Evolutionary conservation across 2,113 vertebrate species (phyloP), one percentile per base, ranked within the genome.

Genomic region (Nyctibius bracteatus): DNA sequence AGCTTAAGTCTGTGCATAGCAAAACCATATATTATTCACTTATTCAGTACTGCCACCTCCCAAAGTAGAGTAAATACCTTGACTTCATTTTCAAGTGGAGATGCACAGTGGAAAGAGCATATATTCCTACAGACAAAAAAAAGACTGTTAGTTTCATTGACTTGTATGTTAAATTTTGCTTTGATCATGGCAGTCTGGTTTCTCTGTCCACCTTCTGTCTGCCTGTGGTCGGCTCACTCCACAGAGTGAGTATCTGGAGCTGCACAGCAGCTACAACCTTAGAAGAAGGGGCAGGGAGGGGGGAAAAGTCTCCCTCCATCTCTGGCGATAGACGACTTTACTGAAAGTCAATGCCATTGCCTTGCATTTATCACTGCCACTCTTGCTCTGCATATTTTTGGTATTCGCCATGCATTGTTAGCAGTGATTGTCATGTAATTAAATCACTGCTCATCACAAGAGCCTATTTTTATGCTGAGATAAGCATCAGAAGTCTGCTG

Each of bases 381-480:
- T 96, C 92, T 98, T 97, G 94, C 96, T 98, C 98, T 98, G 98
- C 97, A 98, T 98, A 98, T 98, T 98, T 98, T 98, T 98, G 97
- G 98, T 98, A 98, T 98, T 98, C 88, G 89, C 98, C 89, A 97
- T 97, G 98, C 98, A 98, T 99, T 99, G 98, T 99, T 99, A 99
- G 98, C 98, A 27, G 98, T 99, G 99, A 99, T 99, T 99, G 99
- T 99, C 99, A 99, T 98, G 99, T 99, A 99, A 99, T 99, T 99
- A 99, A 99, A 99, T 99, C 97, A 98, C 97, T 98, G 98, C 98
- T 99, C 98, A 98, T 99, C 99, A 98, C 97, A 94, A 98, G 98
- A 99, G 98, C 98, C 98, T 98, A 98, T 98, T 98, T 99, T 99
- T 99, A 98, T 99, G 98, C 98, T 97, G 98, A 99, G 98, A 99